Evolutionary conservation across 2,888 invertebrate species (phyloP).

Genomic region (Rapana venosa): DNA sequence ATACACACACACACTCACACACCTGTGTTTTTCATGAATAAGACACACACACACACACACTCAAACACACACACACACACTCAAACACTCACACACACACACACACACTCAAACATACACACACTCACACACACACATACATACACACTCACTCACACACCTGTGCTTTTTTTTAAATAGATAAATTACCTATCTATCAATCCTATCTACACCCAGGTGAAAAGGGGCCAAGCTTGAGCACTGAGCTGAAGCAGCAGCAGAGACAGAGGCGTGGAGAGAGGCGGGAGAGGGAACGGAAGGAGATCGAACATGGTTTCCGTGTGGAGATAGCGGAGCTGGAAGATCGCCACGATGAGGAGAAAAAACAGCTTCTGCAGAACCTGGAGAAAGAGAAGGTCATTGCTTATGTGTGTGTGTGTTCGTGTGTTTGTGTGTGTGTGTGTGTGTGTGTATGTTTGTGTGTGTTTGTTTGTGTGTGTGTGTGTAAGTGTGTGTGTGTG

Average conservation of each 20-base stretch:
- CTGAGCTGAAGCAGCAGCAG: constrained; percentile 44
- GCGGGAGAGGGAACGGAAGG: constrained; percentile 69
- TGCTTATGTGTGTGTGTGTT: background rate
- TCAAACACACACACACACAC: background rate
- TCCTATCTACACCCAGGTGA: background rate
- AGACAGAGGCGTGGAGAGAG: constrained; percentile 51
- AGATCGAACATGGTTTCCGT: constrained; percentile 70
- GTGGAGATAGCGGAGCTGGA: constrained; percentile 69
- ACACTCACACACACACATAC: background rate
- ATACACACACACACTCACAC: background rate
- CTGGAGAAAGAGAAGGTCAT: constrained; percentile 68
- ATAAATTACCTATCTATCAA: background rate
- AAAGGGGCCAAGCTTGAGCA: constrained; percentile 32
- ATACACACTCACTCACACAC: background rate
- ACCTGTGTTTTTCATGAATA: too few relatives aligned
- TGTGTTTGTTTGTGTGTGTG: background rate
- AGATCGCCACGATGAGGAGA: constrained; percentile 64
- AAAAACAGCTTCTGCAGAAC: constrained; percentile 58
- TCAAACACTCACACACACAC: background rate
- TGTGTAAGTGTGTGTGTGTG: background rate
- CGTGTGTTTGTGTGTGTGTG: background rate
- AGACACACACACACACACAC: constrained; percentile 3
- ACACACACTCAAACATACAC: background rate
- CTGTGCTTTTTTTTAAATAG: background rate
- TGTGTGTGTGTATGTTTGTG: background rate